Base-by-base conservation (phyloP, 2,113 vertebrate species). In the Bucco capensis region DNA sequence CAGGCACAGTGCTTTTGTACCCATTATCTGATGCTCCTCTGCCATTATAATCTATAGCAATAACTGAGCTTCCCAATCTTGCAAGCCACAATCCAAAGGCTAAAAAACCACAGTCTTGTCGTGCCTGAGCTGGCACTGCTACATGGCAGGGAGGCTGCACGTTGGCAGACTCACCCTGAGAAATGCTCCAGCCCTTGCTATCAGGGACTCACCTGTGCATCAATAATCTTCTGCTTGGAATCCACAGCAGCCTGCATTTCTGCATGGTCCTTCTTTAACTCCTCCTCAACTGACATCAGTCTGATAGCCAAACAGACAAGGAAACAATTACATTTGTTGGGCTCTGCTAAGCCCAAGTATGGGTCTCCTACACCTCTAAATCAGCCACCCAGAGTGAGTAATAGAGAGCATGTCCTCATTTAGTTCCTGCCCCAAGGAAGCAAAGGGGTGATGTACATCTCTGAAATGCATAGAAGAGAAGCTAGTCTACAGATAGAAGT, bases 161-260 rank as follows among this genome's bases (percentile, higher is more conserved):
- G 15, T 3, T 24, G 42, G 74, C 53, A 89, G n/a, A 14, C 14
- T 42, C 73, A 30, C 70, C 19, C 66, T 28, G 33, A 12, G 8
- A 40, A 33, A 33, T 12, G 49, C 87, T 46, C 74, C 62, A 60
- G 77, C 49, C 56, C 42, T 51, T 19, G 83, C 47, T 14, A 14
- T 0, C 0, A 4, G 37, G 49, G 37, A 61, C 97, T 91, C 85
- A 99, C 99, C 99, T 99, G 99, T 70, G 99, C 99, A 62, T 99
- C 99, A 1, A 99, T 99, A 93, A 99, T 99, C 97, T 99, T 99
- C 97, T 99, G 99, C 57, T 99, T 99, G 80, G 99, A 99, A 95
- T 99, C 99, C 16, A 99, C 99, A 1, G 99, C 98, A 2, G 98
- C 98, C 89, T 99, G 99, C 99, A 99, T 99, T 97, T 99, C 99